Percentiles rank a stretch among this genome's conserved stretches.
Conservation (phyloP, 2,888 invertebrate genomes). For the Chesias legatella region DNA sequence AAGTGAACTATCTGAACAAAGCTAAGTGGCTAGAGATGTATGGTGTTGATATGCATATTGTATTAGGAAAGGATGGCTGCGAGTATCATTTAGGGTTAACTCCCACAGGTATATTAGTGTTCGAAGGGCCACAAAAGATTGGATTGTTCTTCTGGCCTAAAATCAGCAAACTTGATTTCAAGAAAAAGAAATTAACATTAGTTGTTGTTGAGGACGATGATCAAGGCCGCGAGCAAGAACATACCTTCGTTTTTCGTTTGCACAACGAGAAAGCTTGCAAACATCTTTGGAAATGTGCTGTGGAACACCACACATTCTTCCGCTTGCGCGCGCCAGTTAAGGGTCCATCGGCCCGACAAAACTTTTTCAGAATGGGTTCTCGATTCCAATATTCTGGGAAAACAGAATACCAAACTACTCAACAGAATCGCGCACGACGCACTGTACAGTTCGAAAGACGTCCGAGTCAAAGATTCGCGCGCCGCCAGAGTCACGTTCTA, state of each 20-base stretch:
- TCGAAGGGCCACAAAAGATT: constrained; percentile 97
- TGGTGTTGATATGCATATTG: constrained; percentile 99
- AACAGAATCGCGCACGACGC: constrained; percentile 92
- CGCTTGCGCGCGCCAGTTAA: constrained; percentile 94
- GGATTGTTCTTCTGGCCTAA: constrained; percentile 99
- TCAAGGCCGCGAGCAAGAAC: constrained; percentile 97
- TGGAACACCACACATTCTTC: constrained; percentile 99
- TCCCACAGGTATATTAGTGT: constrained; percentile 98
- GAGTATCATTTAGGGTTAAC: constrained; percentile 98
- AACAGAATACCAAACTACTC: constrained; percentile 98
- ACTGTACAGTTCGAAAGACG: constrained; percentile 98
- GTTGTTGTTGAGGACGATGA: constrained; percentile 99
- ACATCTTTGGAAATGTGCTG: constrained; percentile 99
- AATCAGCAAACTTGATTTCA: constrained; percentile 98
- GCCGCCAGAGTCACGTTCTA: constrained; percentile 93
- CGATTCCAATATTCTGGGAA: constrained; percentile 96
- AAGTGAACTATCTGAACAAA: constrained; percentile 96
- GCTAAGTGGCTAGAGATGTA: constrained; percentile 99
- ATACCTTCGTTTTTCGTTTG: constrained; percentile 98
- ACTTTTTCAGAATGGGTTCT: constrained; percentile 99
- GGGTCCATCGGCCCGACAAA: constrained; percentile 93
- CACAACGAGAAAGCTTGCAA: constrained; percentile 99
- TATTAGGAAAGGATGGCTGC: constrained; percentile 97
- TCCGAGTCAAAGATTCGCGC: constrained; percentile 97
- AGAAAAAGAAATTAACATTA: constrained; percentile 97